Conservation (phyloP, 2,113 vertebrate species). For the Epinephelus fuscoguttatus region DNA sequence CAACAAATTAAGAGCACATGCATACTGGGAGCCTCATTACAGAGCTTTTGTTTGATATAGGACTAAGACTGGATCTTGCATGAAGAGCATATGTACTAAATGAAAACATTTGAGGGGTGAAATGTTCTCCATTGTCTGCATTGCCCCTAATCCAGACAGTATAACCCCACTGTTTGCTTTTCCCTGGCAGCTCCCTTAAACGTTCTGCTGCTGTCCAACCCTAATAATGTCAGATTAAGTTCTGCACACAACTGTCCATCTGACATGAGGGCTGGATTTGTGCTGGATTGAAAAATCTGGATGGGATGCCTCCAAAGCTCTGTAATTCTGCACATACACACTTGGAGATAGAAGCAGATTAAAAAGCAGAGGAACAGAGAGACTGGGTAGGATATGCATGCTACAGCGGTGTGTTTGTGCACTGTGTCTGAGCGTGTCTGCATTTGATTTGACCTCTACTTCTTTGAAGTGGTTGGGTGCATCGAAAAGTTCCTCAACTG, state of each 20-base stretch:
- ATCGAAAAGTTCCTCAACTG: constrained; percentile 34
- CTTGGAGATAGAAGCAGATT: constrained; percentile 67
- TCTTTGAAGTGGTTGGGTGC: constrained; percentile 20
- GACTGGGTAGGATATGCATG: constrained; percentile 39
- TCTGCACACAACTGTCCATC: constrained; percentile 80
- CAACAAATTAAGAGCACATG: constrained; percentile 9
- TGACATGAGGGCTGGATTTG: constrained; percentile 81
- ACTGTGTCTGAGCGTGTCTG: not conserved
- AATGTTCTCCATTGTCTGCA: constrained; percentile 59
- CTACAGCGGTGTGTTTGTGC: constrained; percentile 24
- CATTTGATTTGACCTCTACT: constrained; percentile 30
- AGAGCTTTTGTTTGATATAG: not conserved
- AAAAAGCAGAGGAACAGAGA: constrained; percentile 54
- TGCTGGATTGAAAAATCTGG: constrained; percentile 82
- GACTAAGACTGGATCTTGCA: not conserved
- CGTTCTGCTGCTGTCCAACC: constrained; percentile 55
- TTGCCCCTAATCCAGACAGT: constrained; percentile 70
- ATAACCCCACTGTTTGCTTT: constrained; percentile 56
- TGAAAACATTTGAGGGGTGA: constrained; percentile 52
- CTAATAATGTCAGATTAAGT: constrained; percentile 80
- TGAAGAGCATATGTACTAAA: constrained; percentile 23
- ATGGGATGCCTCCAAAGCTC: constrained; percentile 75
- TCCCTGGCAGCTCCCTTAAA: constrained; percentile 45
- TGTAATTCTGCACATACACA: constrained; percentile 74
- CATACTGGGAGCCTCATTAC: not conserved